A percentile compares a stretch with the other conserved stretches of the same genome.
phyloP scores from a whole-genome alignment of 2,113 vertebrate genomes.

The Saguinus midas region DNA sequence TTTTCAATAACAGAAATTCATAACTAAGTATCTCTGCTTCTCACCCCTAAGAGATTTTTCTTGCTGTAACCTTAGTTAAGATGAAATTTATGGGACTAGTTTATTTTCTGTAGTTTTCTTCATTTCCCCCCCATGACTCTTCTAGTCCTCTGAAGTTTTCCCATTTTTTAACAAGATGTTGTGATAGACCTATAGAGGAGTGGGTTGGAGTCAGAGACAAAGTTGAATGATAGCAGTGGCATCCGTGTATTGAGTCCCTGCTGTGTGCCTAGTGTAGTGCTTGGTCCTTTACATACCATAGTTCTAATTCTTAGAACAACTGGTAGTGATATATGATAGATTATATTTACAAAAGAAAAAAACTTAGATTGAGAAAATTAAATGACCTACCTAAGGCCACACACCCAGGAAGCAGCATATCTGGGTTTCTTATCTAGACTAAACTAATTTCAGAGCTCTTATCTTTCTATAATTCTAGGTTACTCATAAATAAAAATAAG shows the following conservation, averaged over 20 bases:
- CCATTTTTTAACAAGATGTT: neutral
- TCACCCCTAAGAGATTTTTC: neutral
- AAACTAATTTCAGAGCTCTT: neutral
- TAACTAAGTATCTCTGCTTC: neutral
- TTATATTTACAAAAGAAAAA: constrained; percentile 14
- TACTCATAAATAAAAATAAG: neutral
- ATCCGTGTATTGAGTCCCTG: neutral
- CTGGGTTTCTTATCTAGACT: neutral
- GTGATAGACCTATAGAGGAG: neutral
- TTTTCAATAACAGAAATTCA: constrained; percentile 34
- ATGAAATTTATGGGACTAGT: constrained; percentile 28
- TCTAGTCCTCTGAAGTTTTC: neutral
- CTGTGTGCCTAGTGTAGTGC: neutral
- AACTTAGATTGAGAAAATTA: neutral
- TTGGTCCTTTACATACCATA: neutral
- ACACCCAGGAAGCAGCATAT: neutral
- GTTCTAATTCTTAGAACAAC: neutral
- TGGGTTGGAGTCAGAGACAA: neutral
- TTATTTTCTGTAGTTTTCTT: constrained; percentile 7
- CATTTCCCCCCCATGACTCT: neutral
- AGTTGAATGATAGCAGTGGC: neutral
- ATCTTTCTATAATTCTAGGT: neutral
- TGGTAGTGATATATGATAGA: neutral
- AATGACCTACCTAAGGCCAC: neutral
- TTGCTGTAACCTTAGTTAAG: neutral